phyloP scores from a whole-genome alignment of 1,140 invertebrate genomes.

The Hormaphis cornu region DNA sequence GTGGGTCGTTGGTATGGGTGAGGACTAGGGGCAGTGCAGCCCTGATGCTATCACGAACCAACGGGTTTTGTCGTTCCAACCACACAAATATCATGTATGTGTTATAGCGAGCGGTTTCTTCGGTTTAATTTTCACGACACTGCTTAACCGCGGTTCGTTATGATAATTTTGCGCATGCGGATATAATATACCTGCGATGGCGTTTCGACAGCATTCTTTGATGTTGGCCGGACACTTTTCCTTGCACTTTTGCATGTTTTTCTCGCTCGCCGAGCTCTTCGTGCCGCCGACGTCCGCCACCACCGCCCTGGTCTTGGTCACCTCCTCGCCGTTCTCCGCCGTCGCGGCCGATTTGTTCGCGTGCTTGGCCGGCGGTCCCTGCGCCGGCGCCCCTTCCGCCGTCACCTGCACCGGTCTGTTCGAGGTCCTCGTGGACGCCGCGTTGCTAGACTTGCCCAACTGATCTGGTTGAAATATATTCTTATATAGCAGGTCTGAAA shows the following conservation, averaged over 20 bases:
- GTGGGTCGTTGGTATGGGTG: no score
- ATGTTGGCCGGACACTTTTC: slow-evolving; percentile 22
- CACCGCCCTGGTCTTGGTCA: not conserved
- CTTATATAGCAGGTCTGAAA: slow-evolving; percentile 30
- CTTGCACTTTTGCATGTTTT: slow-evolving; percentile 13
- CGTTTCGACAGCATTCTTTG: slow-evolving; percentile 22
- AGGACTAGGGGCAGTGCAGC: no score
- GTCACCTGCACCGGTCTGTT: not conserved
- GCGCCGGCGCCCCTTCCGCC: not conserved
- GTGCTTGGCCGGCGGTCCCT: not conserved
- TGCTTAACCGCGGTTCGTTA: no score
- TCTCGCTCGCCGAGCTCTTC: not conserved
- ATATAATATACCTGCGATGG: slow-evolving; percentile 6
- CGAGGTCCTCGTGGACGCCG: not conserved
- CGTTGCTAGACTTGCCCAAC: not conserved
- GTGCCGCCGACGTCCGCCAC: not conserved
- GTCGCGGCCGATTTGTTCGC: not conserved
- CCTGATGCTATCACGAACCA: no score
- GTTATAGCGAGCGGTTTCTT: no score
- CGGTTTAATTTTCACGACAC: no score
- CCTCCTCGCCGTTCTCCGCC: not conserved
- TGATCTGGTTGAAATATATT: slow-evolving; percentile 28
- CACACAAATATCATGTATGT: no score
- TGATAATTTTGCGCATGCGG: no score
- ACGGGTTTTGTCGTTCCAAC: no score